Evolutionary conservation across 1,140 invertebrate genomes (phyloP).

Genomic region (Drosophila prosaltans): DNA sequence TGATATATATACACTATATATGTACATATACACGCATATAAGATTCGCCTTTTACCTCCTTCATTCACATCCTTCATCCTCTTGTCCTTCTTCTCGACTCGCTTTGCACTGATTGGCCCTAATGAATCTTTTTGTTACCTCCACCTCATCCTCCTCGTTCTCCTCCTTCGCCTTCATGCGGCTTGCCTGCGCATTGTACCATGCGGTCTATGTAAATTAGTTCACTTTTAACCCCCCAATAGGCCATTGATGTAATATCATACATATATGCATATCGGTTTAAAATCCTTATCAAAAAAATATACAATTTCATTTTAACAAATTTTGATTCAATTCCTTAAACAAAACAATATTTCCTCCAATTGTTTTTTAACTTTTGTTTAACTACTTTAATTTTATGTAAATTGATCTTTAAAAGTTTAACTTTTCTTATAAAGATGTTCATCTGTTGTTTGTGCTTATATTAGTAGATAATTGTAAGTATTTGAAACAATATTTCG

Average conservation of each 20-base stretch:
- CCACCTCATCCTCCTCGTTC: constrained; percentile 25
- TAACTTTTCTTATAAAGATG: no score
- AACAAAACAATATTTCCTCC: no score
- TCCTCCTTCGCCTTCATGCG: constrained; percentile 36
- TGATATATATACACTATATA: not conserved
- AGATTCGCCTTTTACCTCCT: constrained; percentile 39
- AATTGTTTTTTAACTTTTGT: no score
- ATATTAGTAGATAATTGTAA: no score
- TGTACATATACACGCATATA: constrained; percentile 61
- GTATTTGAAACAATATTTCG: no score
- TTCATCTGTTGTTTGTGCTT: no score
- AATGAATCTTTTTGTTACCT: constrained; percentile 81
- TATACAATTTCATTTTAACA: no score
- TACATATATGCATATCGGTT: no score
- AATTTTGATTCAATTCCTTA: no score
- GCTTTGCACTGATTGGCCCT: constrained; percentile 80
- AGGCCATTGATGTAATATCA: not conserved
- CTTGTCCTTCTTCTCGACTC: constrained; percentile 56
- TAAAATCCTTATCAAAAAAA: no score
- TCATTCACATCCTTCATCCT: constrained; percentile 9
- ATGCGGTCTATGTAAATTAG: constrained; percentile 80
- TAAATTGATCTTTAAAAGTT: no score
- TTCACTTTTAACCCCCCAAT: constrained; percentile 74
- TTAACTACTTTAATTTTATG: no score
- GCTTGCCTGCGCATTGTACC: constrained; percentile 77